A percentile compares a stretch with the other conserved stretches of the same genome.
phyloP scores from a whole-genome alignment of 2,888 invertebrate genomes.

The Luffia ferchaultella region DNA sequence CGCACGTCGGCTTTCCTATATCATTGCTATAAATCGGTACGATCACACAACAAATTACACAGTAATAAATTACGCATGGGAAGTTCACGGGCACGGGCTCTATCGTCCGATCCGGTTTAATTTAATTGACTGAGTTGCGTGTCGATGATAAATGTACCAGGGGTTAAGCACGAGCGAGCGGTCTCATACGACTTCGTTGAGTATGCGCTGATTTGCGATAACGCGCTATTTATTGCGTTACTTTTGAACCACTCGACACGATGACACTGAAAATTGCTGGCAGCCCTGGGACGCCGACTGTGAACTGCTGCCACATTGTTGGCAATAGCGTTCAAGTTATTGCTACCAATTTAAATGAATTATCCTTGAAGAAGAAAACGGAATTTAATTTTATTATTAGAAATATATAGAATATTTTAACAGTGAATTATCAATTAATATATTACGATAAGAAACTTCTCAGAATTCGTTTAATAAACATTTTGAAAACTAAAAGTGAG shows the following conservation, averaged over 20 bases:
- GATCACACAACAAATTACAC: conserved; percentile 43
- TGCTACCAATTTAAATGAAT: conserved; percentile 45
- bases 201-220: conserved; percentile 55
- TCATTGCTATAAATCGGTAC: conserved; percentile 23
- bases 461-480: too few relatives aligned
- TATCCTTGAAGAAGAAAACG: too few relatives aligned
- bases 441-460: too few relatives aligned
- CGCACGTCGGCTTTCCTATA: too few relatives aligned
- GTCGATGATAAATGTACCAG: conserved; percentile 56
- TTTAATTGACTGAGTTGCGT: conserved; percentile 58
- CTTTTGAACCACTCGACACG: conserved; percentile 47
- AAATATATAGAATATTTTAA: too few relatives aligned
- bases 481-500: too few relatives aligned
- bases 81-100: conserved; percentile 40
- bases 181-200: conserved; percentile 57
- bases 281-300: not conserved
- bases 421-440: too few relatives aligned
- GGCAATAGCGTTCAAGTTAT: conserved; percentile 21
- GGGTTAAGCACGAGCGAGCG: conserved; percentile 49
- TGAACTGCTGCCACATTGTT: conserved; percentile 9
- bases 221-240: conserved; percentile 58
- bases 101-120: conserved; percentile 57
- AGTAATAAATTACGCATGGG: conserved; percentile 49
- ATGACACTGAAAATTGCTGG: conserved; percentile 2
- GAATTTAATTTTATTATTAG: too few relatives aligned